Base-by-base conservation (phyloP, 2,797 vertebrate species). In the Falco novaeseelandiae region DNA sequence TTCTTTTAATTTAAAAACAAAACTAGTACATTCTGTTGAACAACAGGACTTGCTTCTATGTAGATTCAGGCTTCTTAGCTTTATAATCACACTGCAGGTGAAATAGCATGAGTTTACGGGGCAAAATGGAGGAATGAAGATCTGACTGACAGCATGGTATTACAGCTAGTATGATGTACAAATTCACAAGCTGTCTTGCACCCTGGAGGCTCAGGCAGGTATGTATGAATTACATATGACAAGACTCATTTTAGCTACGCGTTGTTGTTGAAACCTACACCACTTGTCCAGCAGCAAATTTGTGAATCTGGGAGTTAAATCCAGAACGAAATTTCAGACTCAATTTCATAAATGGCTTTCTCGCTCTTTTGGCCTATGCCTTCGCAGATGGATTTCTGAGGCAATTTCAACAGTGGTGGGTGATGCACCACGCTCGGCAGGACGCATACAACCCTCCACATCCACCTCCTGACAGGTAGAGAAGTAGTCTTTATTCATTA, bases 101-200 rank as follows among this genome's bases (percentile, higher is more conserved):
- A 69, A 66, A 89, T 46, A 76, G 58, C 7, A 4, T 2, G 6
- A 83, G 22, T 55, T 87, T 54, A 72, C 17, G 1, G 6, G 9
- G 29, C 3, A 2, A 88, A 73, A 86, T 1, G 6, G 14, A 83
- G 61, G 71, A 90, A 70, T 3, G 2, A 91, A 65, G 49, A 61
- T 59, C 8, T 69, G 73, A 65, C 22, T 57, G 42, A 51, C 62
- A 82, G 27, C 7, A 22, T 0, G 7, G 30, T 32, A 52, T 32
- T 30, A 55, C 0, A 67, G 23, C n/a, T 46, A 29, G 18, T 13
- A 62, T 0, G 0, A 65, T 18, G n/a, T 4, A 80, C 14, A 86
- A 84, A 86, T 57, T 80, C 79, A 66, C 36, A 83, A 71, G 18
- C 32, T n/a, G 22, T 23, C 40, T 55, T 59, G 38, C 79, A 58